Base-by-base conservation (phyloP, 2,113 vertebrate species). In the Apodemus sylvaticus region DNA sequence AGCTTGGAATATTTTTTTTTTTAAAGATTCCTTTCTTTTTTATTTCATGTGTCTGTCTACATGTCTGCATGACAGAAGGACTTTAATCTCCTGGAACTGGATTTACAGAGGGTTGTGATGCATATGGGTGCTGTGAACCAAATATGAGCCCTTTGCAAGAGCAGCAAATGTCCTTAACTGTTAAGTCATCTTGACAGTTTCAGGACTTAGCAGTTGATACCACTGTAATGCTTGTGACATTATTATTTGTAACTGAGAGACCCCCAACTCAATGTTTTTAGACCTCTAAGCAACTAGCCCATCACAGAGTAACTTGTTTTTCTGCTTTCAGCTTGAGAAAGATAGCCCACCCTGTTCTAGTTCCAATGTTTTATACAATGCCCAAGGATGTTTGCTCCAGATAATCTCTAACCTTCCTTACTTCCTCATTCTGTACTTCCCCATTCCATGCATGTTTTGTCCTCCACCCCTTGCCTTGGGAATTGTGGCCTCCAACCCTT, bases 231-330 rank as follows among this genome's bases (percentile, higher is more conserved):
- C 51, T 58, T 24, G 31, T 24, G 10, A 66, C 11, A 39, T 81
- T 77, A 66, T 81, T 95, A 42, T 76, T 79, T n/a, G 87, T 5
- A 88, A 11, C 29, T 93, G n/a, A n/a, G n/a, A n/a, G n/a, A n/a
- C n/a, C n/a, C n/a, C n/a, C n/a, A n/a, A n/a, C n/a, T n/a, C n/a
- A n/a, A n/a, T n/a, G n/a, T n/a, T n/a, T n/a, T n/a, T n/a, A n/a
- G n/a, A n/a, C n/a, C n/a, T n/a, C n/a, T n/a, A n/a, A n/a, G n/a
- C n/a, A n/a, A n/a, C n/a, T n/a, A n/a, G n/a, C n/a, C n/a, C n/a
- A n/a, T n/a, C n/a, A n/a, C n/a, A n/a, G n/a, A n/a, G n/a, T n/a
- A n/a, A n/a, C n/a, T n/a, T n/a, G n/a, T n/a, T n/a, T n/a, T n/a
- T n/a, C n/a, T n/a, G n/a, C n/a, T n/a, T n/a, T n/a, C n/a, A n/a